Evolutionary conservation across 2,797 vertebrate genomes (phyloP), one percentile per base, ranked within the genome.

Genomic region (Chelonia mydas): DNA sequence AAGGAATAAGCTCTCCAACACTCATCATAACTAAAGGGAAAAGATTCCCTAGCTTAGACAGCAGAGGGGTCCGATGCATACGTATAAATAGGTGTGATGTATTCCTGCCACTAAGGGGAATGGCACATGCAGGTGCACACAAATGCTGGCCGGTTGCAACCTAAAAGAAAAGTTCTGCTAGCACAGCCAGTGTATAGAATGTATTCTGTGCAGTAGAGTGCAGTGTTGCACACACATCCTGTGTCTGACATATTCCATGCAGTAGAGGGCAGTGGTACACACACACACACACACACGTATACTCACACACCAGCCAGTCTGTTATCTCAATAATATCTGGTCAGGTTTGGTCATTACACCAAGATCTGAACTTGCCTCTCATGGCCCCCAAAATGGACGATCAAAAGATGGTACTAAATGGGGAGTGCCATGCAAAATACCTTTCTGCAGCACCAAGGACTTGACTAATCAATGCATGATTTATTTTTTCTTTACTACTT

Each of bases 401-500:
- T 83, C 81, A 78, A 54, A 76, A 82, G 15, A 0, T 88, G 37
- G 45, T 80, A 84, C 81, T 79, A 27, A 81, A 37, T 51, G 81
- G 92, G 91, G 45, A 87, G n/a, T 65, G 51, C 31, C 4, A 77
- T 65, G 28, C 65, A 90, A 94, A 57, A 57, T 97, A 65, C 53
- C 81, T 57, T n/a, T 81, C 81, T 87, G 59, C 61, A 91, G 21
- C 28, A 78, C 65, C 23, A 74, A 83, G 37, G 50, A 72, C 82
- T 78, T 86, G 78, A 86, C 49, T 33, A 83, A 76, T 74, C 31
- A 88, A 88, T 95, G 33, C 53, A 89, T 31, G 41, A 16, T 90
- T 82, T 45, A 11, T 92, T 59, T 33, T 90, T 83, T 91, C 83
- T 84, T 86, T 87, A 55, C n/a, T 90, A 51, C 72, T 95, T 54